A percentile compares a stretch with the other conserved stretches of the same genome.
Evolutionary conservation across 2,797 vertebrate genomes (phyloP).

Genomic region (Onychomys arenicola): DNA sequence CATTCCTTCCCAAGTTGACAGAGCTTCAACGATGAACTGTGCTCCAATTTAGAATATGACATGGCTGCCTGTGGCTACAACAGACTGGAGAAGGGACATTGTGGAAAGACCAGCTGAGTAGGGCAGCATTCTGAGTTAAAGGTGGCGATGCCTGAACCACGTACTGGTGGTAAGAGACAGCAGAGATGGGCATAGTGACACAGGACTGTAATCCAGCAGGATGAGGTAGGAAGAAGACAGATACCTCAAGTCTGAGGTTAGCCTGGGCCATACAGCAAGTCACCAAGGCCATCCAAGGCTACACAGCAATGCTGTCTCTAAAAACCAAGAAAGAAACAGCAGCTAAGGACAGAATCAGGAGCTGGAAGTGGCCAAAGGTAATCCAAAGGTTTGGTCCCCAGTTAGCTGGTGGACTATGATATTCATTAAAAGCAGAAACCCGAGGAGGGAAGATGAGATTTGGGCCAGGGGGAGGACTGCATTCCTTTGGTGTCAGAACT

Average conservation of each 20-base stretch:
- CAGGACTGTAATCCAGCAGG: not conserved
- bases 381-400: not conserved
- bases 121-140: not conserved
- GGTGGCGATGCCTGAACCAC: not conserved
- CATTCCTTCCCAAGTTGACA: not conserved
- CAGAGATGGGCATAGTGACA: not conserved
- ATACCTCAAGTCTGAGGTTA: not conserved
- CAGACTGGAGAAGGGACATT: conserved; percentile 9
- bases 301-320: not conserved
- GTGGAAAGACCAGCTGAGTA: not conserved
- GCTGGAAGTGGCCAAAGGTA: not conserved
- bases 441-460: not conserved
- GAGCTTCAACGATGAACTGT: not conserved
- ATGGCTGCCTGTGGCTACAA: not conserved
- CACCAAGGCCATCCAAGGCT: not conserved
- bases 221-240: not conserved
- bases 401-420: not conserved
- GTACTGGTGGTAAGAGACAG: not conserved
- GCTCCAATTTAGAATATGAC: not conserved
- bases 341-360: not conserved
- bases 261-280: not conserved
- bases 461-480: not conserved
- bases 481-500: not conserved
- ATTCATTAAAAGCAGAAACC: not conserved
- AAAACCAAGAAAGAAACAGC: not conserved